phyloP scores from a whole-genome alignment of 2,888 invertebrate species.

The Drosophila birchii region DNA sequence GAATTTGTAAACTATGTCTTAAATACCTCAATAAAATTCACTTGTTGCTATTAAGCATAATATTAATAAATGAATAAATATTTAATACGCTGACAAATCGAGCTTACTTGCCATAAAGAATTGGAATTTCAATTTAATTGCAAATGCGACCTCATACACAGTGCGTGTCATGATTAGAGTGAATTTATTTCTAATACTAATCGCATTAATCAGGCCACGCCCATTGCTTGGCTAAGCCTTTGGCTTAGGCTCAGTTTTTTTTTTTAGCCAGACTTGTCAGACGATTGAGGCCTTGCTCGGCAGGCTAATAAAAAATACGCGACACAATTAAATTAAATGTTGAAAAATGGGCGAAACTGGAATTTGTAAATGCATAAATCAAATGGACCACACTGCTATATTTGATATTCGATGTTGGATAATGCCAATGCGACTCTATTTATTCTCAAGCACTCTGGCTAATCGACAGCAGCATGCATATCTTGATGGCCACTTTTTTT shows the following conservation, averaged over 20 bases:
- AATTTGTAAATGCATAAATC: constrained; percentile 42
- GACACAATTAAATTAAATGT: constrained; percentile 50
- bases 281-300: constrained; percentile 31
- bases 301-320: constrained; percentile 49
- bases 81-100: background rate
- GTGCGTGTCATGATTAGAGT: constrained; percentile 31
- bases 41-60: background rate
- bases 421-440: constrained; percentile 9
- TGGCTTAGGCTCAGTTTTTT: background rate
- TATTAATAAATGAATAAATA: background rate
- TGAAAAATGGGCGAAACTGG: constrained; percentile 32
- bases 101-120: background rate
- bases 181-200: constrained; percentile 12
- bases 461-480: constrained; percentile 23
- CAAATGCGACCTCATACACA: constrained; percentile 27
- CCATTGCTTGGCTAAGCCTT: constrained; percentile 15
- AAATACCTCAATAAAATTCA: background rate
- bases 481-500: constrained; percentile 5
- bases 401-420: constrained; percentile 15
- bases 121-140: constrained; percentile 28
- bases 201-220: constrained; percentile 17
- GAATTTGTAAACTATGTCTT: background rate
- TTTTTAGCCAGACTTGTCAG: constrained; percentile 20
- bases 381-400: background rate
- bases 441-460: constrained; percentile 27